A percentile compares a stretch with the other conserved stretches of the same genome.
Conservation (phyloP, 2,797 vertebrate genomes). For the Pempheris klunzingeri region DNA sequence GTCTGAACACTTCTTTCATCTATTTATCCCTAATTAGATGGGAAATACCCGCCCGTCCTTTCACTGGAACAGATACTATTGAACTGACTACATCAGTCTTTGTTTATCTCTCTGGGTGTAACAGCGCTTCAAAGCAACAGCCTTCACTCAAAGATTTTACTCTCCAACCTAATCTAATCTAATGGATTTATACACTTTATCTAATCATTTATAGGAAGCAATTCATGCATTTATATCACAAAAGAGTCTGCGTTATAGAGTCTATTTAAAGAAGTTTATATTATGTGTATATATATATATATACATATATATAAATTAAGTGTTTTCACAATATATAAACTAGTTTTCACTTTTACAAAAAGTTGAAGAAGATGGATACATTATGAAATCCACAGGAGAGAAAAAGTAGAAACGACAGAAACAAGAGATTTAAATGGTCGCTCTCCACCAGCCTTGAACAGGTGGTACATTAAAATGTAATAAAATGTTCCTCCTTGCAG, state of each 20-base stretch:
- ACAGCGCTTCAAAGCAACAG: not conserved
- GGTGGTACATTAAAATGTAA: too few relatives aligned
- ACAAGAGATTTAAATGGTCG: too few relatives aligned
- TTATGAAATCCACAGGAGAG: too few relatives aligned
- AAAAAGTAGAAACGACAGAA: too few relatives aligned
- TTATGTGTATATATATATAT: too few relatives aligned
- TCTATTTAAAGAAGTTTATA: constrained; percentile 2
- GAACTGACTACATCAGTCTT: not conserved
- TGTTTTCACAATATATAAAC: too few relatives aligned
- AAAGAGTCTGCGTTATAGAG: not conserved
- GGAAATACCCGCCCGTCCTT: constrained; percentile 6
- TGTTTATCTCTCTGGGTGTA: not conserved
- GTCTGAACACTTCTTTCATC: constrained; percentile 5
- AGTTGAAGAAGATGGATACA: too few relatives aligned
- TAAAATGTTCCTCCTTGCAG: too few relatives aligned
- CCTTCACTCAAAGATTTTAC: not conserved
- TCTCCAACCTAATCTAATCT: too few relatives aligned
- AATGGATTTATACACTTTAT: not conserved
- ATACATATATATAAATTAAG: too few relatives aligned
- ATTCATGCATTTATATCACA: not conserved
- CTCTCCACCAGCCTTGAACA: too few relatives aligned
- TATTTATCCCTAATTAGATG: constrained; percentile 27
- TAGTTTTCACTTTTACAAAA: too few relatives aligned
- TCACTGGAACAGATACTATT: not conserved
- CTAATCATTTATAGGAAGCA: not conserved